Evolutionary conservation across 2,113 vertebrate species (phyloP).

Genomic region (Esox niger): DNA sequence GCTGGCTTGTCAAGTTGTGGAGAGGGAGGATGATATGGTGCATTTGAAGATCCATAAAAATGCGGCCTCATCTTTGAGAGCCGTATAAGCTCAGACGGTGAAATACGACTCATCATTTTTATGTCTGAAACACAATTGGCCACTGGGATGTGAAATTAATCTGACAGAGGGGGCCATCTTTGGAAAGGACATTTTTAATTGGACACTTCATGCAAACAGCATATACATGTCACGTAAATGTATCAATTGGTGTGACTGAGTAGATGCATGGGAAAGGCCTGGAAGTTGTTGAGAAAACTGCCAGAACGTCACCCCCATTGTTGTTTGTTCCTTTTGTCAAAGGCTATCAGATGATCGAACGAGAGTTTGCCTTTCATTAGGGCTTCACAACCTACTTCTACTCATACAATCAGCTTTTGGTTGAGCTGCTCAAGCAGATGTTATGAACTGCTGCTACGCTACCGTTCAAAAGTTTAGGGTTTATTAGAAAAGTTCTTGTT

Average conservation of each 20-base stretch:
- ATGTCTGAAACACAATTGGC: conserved; percentile 55
- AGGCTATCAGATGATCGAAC: too few species aligned
- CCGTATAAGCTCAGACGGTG: conserved; percentile 44
- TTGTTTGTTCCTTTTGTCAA: too few species aligned
- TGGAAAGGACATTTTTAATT: conserved; percentile 65
- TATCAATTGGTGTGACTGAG: conserved; percentile 40
- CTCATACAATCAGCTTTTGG: background rate
- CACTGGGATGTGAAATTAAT: conserved; percentile 68
- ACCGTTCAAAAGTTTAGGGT: too few species aligned
- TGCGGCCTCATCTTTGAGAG: conserved; percentile 39
- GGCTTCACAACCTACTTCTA: too few species aligned
- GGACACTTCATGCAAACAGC: conserved; percentile 50
- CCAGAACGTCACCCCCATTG: too few species aligned
- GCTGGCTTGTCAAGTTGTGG: conserved; percentile 50
- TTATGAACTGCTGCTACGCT: too few species aligned
- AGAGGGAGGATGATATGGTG: conserved; percentile 39
- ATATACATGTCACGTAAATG: conserved; percentile 65
- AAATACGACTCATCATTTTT: conserved; percentile 68
- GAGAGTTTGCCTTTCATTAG: too few species aligned
- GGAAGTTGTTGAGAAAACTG: background rate
- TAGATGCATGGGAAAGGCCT: conserved; percentile 31
- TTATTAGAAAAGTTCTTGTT: too few species aligned
- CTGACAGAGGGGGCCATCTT: conserved; percentile 57
- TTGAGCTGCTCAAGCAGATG: too few species aligned
- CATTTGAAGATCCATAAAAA: conserved; percentile 61